Conservation (phyloP, 2,113 vertebrate genomes). For the Calonectris borealis region DNA sequence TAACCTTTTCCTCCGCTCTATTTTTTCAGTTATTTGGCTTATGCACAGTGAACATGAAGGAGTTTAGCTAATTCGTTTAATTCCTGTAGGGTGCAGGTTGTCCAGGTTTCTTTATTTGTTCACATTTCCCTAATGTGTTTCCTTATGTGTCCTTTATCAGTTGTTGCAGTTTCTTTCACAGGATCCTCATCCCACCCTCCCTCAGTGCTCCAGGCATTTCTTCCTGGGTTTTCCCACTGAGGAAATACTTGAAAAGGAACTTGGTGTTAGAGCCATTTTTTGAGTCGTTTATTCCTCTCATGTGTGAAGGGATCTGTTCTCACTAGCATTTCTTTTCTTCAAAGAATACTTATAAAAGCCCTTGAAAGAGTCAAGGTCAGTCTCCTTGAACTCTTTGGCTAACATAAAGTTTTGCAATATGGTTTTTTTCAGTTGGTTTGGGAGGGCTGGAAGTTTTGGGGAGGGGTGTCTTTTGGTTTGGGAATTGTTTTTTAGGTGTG, state of each 20-base stretch:
- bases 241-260: conserved; percentile 16
- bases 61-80: neutral
- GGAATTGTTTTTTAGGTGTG: neutral
- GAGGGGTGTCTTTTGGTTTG: neutral
- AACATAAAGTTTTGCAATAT: neutral
- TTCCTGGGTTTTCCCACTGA: neutral
- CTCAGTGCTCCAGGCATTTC: neutral
- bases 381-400: neutral
- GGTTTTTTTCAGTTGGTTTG: neutral
- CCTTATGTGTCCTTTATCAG: neutral
- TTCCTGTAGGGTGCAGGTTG: neutral
- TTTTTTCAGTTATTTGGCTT: neutral
- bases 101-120: neutral
- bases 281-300: neutral
- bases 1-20: neutral
- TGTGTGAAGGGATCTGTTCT: conserved; percentile 22
- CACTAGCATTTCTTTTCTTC: conserved; percentile 20
- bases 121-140: neutral
- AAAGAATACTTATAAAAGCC: neutral
- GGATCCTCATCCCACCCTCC: neutral
- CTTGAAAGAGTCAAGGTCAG: neutral
- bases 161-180: neutral
- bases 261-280: neutral
- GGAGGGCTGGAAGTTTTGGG: neutral
- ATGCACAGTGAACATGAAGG: neutral